These are phyloP conservation scores for Andrena camellia DNA, from an alignment of 2,888 invertebrate genomes.

Conservation along the genomic window DNA sequence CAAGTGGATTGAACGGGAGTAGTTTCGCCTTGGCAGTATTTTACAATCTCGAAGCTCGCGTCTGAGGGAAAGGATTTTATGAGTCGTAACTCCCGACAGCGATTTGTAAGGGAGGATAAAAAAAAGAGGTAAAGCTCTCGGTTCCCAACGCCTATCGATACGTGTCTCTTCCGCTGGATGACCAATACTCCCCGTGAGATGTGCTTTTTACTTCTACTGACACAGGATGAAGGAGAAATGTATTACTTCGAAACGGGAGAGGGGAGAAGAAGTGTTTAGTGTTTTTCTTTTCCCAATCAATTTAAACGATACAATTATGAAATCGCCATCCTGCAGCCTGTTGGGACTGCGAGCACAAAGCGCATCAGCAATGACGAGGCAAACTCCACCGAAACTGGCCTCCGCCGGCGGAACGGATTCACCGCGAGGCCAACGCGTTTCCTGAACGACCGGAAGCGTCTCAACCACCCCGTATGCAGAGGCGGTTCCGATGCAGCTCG, in stretches of 20 bases:
- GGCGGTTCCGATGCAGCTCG: constrained; percentile 3
- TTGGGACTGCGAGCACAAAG: background rate
- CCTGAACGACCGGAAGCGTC: constrained; percentile 22
- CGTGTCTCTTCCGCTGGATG: background rate
- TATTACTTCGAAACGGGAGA: too few relatives aligned
- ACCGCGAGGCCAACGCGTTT: background rate
- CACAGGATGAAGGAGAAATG: too few relatives aligned
- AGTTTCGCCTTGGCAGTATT: constrained; percentile 12
- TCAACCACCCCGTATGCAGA: constrained; percentile 21
- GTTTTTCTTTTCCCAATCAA: too few relatives aligned
- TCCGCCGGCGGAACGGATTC: background rate
- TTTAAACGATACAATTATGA: too few relatives aligned
- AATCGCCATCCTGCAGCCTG: background rate
- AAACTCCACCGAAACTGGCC: background rate
- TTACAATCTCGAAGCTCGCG: constrained; percentile 12
- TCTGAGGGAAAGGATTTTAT: constrained; percentile 46
- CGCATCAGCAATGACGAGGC: background rate
- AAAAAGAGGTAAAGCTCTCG: constrained; percentile 2
- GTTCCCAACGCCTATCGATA: constrained; percentile 18
- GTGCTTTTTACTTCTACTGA: too few relatives aligned
- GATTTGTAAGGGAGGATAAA: constrained; percentile 52
- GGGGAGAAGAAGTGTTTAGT: too few relatives aligned
- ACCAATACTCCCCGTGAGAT: background rate
- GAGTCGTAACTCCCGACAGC: constrained; percentile 48
- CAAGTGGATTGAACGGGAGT: background rate